Evolutionary conservation across 2,797 vertebrate species (phyloP), one percentile per base, ranked within the genome.

Genomic region (Pangasius djambal): DNA sequence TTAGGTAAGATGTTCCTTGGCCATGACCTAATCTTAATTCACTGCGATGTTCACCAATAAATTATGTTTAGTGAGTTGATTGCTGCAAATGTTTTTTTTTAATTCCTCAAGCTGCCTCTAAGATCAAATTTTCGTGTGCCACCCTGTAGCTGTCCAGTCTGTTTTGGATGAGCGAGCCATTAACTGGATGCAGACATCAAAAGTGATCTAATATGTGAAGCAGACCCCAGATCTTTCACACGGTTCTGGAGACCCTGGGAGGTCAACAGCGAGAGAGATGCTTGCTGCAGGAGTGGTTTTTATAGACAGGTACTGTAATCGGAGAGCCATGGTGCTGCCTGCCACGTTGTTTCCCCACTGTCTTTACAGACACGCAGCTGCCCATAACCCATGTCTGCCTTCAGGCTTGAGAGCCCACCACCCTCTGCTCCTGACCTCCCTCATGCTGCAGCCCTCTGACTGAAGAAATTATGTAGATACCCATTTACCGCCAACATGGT

Each of bases 281-380:
- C 75, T 79, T 89, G 87, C 90, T 86, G 86, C 57, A 83, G 69
- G 84, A 89, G 86, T 61, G 28, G 78, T 57, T 92, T 92, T 92
- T 92, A 92, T 92, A 89, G 92, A 89, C 91, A 92, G 90, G 93
- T 92, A 93, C 89, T 92, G 93, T 90, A 92, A 93, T 90, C 69
- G 31, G 91, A 93, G 91, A 91, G 77, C 91, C 59, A 52, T 16
- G 69, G 63, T 84, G 81, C 77, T 92, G 91, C 85, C 85, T 87
- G 82, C 88, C 86, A 90, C 50, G 88, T 89, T 70, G 75, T 92
- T 90, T 77, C 83, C 86, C 90, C 90, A 88, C 90, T 91, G 89
- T 88, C 91, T 93, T 93, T 92, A 93, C 92, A 91, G 89, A 89
- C 89, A 90, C 34, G 44, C 93, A 93, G 92, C 93, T 93, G 93